These are phyloP conservation scores for Poecile montanus DNA, from an alignment of 2,797 vertebrate genomes.

Conservation along the genomic window DNA sequence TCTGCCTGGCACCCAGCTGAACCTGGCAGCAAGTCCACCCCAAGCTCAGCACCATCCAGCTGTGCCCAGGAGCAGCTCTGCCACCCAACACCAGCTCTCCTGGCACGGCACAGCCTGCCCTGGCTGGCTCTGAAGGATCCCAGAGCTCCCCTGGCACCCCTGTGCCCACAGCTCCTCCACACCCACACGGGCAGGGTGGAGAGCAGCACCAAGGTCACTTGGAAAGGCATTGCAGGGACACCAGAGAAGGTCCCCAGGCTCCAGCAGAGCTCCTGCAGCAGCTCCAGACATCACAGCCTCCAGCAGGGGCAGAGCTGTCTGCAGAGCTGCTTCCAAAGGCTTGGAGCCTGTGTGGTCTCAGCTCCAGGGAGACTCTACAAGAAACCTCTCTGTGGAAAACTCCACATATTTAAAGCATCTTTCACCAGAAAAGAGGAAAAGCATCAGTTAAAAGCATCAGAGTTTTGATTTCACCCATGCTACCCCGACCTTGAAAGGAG, in stretches of 20 bases:
- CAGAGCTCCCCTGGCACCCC: neutral
- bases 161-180: rapidly evolving
- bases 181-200: rapidly evolving
- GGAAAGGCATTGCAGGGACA: neutral
- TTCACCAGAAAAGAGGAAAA: conserved; percentile 11
- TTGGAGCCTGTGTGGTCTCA: conserved; percentile 52
- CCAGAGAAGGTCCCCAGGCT: neutral
- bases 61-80: neutral
- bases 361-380: conserved; percentile 35
- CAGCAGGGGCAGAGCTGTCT: conserved; percentile 40
- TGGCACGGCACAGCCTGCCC: neutral
- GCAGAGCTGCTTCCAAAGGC: conserved; percentile 20
- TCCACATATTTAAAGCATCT: conserved; percentile 49
- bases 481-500: rapidly evolving
- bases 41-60: neutral
- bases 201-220: rapidly evolving
- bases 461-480: neutral
- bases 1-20: neutral
- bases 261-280: neutral
- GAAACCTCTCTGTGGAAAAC: conserved; percentile 58
- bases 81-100: neutral
- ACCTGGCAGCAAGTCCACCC: neutral
- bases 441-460: neutral
- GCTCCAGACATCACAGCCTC: conserved; percentile 42
- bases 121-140: neutral